Evolutionary conservation across 2,888 invertebrate genomes (phyloP).

Genomic region (Balanococcus diminutus): DNA sequence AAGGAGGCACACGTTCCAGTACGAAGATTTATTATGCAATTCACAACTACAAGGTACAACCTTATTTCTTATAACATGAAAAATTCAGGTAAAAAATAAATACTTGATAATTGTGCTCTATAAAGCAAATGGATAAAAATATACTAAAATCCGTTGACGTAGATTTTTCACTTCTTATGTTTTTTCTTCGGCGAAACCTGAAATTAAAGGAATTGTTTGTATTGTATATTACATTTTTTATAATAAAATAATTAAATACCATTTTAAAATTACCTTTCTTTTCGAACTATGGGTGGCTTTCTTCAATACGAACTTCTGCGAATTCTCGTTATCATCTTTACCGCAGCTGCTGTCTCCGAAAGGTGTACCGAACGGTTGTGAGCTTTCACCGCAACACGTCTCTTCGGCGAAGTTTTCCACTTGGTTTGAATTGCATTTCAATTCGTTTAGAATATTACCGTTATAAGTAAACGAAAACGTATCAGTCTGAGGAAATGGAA

Average conservation of each 20-base stretch:
- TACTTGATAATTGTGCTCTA: conserved; percentile 41
- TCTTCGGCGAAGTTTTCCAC: neutral
- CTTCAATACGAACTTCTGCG: conserved; percentile 1
- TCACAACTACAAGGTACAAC: conserved; percentile 31
- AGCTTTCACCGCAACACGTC: neutral
- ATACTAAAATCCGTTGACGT: neutral
- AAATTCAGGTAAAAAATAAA: conserved; percentile 34
- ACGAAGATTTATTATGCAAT: conserved; percentile 40
- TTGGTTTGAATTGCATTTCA: conserved; percentile 12
- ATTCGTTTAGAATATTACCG: conserved; percentile 23
- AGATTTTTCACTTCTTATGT: conserved; percentile 40
- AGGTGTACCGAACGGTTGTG: neutral
- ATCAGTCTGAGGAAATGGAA: conserved; percentile 24
- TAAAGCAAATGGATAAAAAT: conserved; percentile 9
- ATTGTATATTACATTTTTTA: neutral
- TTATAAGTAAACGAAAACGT: conserved; percentile 35
- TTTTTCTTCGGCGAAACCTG: conserved; percentile 39
- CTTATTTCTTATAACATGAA: conserved; percentile 28
- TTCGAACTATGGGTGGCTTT: conserved; percentile 33
- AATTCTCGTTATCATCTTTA: neutral
- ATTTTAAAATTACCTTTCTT: conserved; percentile 18
- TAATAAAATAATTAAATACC: neutral
- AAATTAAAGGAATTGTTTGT: neutral
- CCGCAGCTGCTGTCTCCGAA: neutral
- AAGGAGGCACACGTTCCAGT: neutral